Percentiles rank a stretch among this genome's conserved stretches.
These are phyloP conservation scores for Stigmatopora argus DNA, from an alignment of 2,113 vertebrate species.

Conservation along the genomic window DNA sequence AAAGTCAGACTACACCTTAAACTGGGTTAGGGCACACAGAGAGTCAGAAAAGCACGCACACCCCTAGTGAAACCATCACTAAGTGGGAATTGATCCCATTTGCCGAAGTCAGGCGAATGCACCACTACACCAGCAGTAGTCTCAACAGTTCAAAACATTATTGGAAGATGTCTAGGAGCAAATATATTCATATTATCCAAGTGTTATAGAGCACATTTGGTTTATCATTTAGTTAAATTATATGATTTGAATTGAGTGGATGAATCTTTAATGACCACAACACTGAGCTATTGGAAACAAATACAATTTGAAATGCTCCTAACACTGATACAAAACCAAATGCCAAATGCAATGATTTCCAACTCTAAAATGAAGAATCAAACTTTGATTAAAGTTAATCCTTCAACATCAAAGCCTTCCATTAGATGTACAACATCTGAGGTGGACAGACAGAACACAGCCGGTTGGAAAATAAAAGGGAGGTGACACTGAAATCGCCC, in stretches of 20 bases:
- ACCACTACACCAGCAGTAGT: too few species aligned
- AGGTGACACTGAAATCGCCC: conserved; percentile 45
- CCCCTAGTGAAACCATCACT: too few species aligned
- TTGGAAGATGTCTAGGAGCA: too few species aligned
- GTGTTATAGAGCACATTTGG: neutral
- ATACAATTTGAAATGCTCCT: neutral
- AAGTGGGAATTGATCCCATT: too few species aligned
- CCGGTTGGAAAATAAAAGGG: conserved; percentile 40
- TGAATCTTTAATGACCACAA: too few species aligned
- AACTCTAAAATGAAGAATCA: conserved; percentile 9
- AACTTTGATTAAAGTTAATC: conserved; percentile 40
- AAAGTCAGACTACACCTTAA: too few species aligned
- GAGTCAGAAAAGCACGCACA: too few species aligned
- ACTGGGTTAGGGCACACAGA: too few species aligned
- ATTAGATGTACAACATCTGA: conserved; percentile 25
- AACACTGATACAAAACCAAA: conserved; percentile 24
- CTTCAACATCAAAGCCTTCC: conserved; percentile 3
- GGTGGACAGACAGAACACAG: conserved; percentile 29
- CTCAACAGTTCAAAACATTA: too few species aligned
- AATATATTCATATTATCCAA: neutral
- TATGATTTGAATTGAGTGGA: neutral
- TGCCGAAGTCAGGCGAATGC: too few species aligned
- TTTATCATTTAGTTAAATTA: neutral
- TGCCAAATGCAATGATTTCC: neutral
- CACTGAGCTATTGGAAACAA: neutral